Percentiles rank a stretch among this genome's conserved stretches.
These are phyloP conservation scores for Mythimna pallens DNA, from an alignment of 2,888 invertebrate genomes.

Conservation along the genomic window DNA sequence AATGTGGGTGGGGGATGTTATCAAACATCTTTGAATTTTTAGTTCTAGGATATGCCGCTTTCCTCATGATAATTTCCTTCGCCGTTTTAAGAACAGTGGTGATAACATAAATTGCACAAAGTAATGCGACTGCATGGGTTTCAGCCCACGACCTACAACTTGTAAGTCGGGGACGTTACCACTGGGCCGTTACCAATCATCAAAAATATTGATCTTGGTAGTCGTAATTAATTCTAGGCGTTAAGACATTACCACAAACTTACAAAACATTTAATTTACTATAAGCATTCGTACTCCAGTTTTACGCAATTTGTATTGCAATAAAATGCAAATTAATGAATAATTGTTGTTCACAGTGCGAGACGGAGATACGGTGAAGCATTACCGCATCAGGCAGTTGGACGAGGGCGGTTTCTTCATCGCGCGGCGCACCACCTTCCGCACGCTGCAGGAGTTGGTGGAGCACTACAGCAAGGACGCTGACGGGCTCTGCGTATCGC, in stretches of 20 bases:
- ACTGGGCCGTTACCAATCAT: not conserved
- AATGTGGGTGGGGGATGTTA: too few relatives aligned
- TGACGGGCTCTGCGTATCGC: conserved; percentile 99
- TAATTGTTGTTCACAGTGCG: conserved; percentile 93
- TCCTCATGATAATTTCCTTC: too few relatives aligned
- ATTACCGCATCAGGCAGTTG: conserved; percentile 99
- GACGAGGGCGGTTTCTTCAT: conserved; percentile 99
- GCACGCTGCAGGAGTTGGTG: conserved; percentile 98
- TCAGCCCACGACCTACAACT: too few relatives aligned
- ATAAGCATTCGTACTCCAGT: conserved; percentile 53
- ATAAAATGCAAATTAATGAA: conserved; percentile 65
- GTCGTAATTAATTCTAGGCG: conserved; percentile 43
- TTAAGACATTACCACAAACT: conserved; percentile 56
- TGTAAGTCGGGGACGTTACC: too few relatives aligned
- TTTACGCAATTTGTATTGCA: conserved; percentile 62
- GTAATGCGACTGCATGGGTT: too few relatives aligned
- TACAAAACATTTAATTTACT: conserved; percentile 61
- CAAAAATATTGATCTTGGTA: conserved; percentile 28
- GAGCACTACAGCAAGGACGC: conserved; percentile 99
- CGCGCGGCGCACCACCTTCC: conserved; percentile 98
- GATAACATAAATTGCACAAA: too few relatives aligned
- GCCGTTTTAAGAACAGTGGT: too few relatives aligned
- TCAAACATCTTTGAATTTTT: too few relatives aligned
- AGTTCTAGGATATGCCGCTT: too few relatives aligned
- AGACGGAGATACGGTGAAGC: conserved; percentile 99